Evolutionary conservation across 2,888 invertebrate genomes (phyloP).

Genomic region (Tipula confusa): DNA sequence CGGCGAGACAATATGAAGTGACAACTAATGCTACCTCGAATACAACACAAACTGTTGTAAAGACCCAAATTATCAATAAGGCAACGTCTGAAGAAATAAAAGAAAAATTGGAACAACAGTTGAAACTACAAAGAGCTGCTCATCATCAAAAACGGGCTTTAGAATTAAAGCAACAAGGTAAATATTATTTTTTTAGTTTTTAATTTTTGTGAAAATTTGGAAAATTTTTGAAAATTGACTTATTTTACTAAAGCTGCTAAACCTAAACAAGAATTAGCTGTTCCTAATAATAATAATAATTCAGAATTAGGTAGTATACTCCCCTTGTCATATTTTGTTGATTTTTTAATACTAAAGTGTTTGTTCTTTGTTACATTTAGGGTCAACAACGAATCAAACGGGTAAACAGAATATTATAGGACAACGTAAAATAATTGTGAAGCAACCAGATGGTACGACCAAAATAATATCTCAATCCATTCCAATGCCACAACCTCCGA

Average conservation of each 20-base stretch:
- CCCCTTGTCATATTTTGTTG: not conserved
- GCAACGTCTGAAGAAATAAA: slow-evolving; percentile 71
- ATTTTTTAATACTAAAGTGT: not conserved
- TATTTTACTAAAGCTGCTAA: not conserved
- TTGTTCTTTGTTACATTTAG: not conserved
- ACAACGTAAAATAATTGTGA: slow-evolving; percentile 49
- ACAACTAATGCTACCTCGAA: slow-evolving; percentile 36
- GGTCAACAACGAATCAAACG: slow-evolving; percentile 3
- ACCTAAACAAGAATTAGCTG: slow-evolving; percentile 29
- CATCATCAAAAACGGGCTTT: slow-evolving; percentile 81
- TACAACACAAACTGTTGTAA: slow-evolving; percentile 36
- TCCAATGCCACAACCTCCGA: slow-evolving; percentile 56
- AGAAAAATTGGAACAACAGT: slow-evolving; percentile 87
- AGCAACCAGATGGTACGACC: slow-evolving; percentile 58
- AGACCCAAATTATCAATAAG: slow-evolving; percentile 42
- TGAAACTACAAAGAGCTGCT: slow-evolving; percentile 80
- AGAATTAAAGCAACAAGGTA: slow-evolving; percentile 54
- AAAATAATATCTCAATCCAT: slow-evolving; percentile 62
- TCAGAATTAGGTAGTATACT: slow-evolving; percentile 6
- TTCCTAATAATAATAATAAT: not conserved
- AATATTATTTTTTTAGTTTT: not conserved
- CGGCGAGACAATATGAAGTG: slow-evolving; percentile 38
- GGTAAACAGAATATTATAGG: slow-evolving; percentile 38
- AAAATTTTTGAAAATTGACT: not conserved
- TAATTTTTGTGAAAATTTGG: not conserved